Percentiles rank a stretch among this genome's conserved stretches.
Evolutionary conservation across 2,113 vertebrate genomes (phyloP).

Genomic region (Vulpes ferrilata): DNA sequence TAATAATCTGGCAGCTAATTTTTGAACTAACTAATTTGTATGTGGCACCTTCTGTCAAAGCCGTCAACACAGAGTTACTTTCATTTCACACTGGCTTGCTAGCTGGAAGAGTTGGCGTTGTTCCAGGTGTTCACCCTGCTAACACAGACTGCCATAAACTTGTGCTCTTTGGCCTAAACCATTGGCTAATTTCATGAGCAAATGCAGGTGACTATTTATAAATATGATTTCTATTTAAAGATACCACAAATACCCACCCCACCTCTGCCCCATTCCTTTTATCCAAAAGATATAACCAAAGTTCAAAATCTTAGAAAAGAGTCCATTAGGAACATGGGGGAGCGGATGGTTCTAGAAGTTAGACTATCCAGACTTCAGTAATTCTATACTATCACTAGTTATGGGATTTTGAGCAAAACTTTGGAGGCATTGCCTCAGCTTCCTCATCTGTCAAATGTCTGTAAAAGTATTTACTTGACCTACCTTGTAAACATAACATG

Average conservation of each 20-base stretch:
- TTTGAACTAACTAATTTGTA: slow-evolving; percentile 87
- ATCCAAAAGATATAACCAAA: background rate
- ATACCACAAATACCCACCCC: background rate
- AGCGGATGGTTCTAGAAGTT: background rate
- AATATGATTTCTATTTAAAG: slow-evolving; percentile 38
- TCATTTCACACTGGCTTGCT: slow-evolving; percentile 82
- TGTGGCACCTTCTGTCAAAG: slow-evolving; percentile 87
- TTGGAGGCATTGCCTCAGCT: background rate
- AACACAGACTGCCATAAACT: slow-evolving; percentile 40
- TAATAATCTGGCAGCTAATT: slow-evolving; percentile 88
- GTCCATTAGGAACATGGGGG: no score
- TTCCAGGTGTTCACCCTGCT: slow-evolving; percentile 78
- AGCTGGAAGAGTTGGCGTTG: slow-evolving; percentile 77
- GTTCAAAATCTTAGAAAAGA: background rate
- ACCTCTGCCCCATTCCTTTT: background rate
- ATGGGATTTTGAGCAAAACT: background rate
- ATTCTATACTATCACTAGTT: background rate
- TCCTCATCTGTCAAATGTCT: background rate
- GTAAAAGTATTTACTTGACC: background rate
- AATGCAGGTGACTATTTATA: slow-evolving; percentile 60
- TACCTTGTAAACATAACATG: background rate
- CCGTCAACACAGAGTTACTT: slow-evolving; percentile 78
- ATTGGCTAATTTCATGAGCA: slow-evolving; percentile 66
- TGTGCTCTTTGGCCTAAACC: slow-evolving; percentile 34
- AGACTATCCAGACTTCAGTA: background rate